Evolutionary conservation across 2,113 vertebrate species (phyloP).

Genomic region (Hepsetus odoe): DNA sequence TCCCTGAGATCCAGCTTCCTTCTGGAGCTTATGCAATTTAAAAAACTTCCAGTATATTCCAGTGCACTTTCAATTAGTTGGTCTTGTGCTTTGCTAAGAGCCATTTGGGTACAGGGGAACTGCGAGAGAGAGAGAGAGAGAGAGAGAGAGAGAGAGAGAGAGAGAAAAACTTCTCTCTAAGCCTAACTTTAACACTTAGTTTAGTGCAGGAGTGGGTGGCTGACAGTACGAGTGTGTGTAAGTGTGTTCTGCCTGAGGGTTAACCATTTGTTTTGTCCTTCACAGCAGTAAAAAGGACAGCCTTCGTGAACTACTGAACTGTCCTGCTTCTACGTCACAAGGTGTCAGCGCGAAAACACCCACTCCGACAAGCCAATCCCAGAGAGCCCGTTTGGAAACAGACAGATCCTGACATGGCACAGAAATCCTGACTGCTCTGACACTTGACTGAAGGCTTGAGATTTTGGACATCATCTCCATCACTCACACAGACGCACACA

Average conservation of each 20-base stretch:
- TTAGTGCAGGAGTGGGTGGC: constrained; percentile 23
- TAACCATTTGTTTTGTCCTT: constrained; percentile 49
- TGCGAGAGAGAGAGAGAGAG: background rate
- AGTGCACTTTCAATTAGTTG: constrained; percentile 46
- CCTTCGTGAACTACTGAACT: constrained; percentile 19
- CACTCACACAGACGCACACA: background rate
- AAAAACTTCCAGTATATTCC: constrained; percentile 40
- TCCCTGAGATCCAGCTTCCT: too few species aligned
- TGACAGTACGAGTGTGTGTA: constrained; percentile 23
- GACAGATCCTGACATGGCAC: background rate
- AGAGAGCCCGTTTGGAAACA: background rate
- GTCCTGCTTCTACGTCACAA: constrained; percentile 6
- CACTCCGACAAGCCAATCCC: constrained; percentile 11
- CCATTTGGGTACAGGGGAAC: constrained; percentile 14
- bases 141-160: too few species aligned
- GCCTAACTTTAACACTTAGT: constrained; percentile 33
- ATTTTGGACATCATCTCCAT: constrained; percentile 9
- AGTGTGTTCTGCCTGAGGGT: constrained; percentile 20
- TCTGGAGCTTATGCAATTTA: too few species aligned
- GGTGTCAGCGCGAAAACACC: background rate
- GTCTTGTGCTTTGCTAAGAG: constrained; percentile 14
- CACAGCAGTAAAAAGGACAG: constrained; percentile 42
- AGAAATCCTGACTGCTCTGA: background rate
- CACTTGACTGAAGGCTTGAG: constrained; percentile 16
- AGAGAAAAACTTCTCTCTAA: constrained; percentile 22